Percentiles rank a stretch among this genome's conserved stretches.
Conservation (phyloP, 2,888 invertebrate genomes). For the Ectemnius continuus region DNA sequence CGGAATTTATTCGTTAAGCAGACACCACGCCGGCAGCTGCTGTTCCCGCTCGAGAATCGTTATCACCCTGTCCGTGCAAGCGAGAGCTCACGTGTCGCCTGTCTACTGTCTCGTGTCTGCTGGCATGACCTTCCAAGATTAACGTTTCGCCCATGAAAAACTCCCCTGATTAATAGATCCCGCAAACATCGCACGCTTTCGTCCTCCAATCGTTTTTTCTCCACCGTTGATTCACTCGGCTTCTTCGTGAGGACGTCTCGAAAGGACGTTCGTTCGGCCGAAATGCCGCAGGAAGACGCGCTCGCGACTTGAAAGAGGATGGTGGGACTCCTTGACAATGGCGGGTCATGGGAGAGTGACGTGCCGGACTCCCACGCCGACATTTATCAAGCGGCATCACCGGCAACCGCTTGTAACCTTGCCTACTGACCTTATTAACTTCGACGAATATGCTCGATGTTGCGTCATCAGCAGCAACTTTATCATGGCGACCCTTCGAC, state of each 20-base stretch:
- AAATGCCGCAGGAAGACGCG: slow-evolving; percentile 46
- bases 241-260: slow-evolving; percentile 4
- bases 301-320: slow-evolving; percentile 17
- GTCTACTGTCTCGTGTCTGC: neutral
- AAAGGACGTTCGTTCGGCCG: slow-evolving; percentile 29
- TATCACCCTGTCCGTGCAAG: slow-evolving; percentile 64
- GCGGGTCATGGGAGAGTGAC: slow-evolving; percentile 70
- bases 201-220: neutral
- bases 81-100: slow-evolving; percentile 60
- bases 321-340: slow-evolving; percentile 68
- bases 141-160: slow-evolving; percentile 11
- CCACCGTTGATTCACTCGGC: neutral
- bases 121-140: neutral
- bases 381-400: slow-evolving; percentile 59
- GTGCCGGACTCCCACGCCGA: slow-evolving; percentile 65
- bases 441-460: slow-evolving; percentile 39
- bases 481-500: slow-evolving; percentile 30
- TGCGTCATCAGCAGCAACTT: slow-evolving; percentile 39
- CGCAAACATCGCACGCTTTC: neutral
- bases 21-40: neutral
- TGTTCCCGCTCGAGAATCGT: slow-evolving; percentile 52
- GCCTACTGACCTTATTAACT: slow-evolving; percentile 69
- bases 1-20: slow-evolving; percentile 59
- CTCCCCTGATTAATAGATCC: slow-evolving; percentile 10
- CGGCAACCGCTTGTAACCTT: slow-evolving; percentile 62